Base-by-base conservation (phyloP, 2,888 invertebrate species). In the Leucophenga montana region DNA sequence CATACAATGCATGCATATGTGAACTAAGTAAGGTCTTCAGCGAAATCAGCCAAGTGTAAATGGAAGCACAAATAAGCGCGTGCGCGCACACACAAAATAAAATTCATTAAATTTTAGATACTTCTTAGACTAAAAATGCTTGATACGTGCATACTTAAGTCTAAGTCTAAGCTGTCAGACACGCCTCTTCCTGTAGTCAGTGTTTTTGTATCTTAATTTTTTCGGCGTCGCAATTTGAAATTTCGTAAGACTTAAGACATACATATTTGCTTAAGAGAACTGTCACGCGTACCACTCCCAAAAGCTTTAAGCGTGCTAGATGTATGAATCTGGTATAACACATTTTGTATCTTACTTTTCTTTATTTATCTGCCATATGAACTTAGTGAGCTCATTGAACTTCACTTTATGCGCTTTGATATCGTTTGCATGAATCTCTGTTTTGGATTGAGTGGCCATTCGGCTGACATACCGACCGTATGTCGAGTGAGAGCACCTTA, bases 51-150 rank as follows among this genome's bases (percentile, higher is more conserved):
- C 76, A 73, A 62, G 71, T 77, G 74, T 71, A 80, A 80, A 77
- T 84, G 83, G 84, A 81, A 81, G 72, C 71, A 68, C 73, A 48
- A 48, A 6, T 16, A 16, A 5, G 71, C 72, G 79, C 82, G 79
- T 84, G 82, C 83, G 80, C 80, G 76, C 80, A 73, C 16, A 50
- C 50, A 50, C n/a, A 18, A n/a, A 13, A n/a, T 50, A 2, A 50
- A 50, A 39, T 39, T 39, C 8, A 39, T 39, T 39, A 18, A 50
- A 50, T 50, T 5, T 11, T 16, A 50, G 50, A n/a, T 3, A 50
- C 18, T 50, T 50, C 50, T 50, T 50, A 1, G 16, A 18, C 14
- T 11, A 50, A n/a, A 50, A 18, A 16, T 50, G 14, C 13, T 50
- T 13, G n/a, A 50, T 39, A 33, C 3, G n/a, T n/a, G n/a, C n/a